phyloP scores from a whole-genome alignment of 1,140 invertebrate genomes.

The Drosophila fuyamai region DNA sequence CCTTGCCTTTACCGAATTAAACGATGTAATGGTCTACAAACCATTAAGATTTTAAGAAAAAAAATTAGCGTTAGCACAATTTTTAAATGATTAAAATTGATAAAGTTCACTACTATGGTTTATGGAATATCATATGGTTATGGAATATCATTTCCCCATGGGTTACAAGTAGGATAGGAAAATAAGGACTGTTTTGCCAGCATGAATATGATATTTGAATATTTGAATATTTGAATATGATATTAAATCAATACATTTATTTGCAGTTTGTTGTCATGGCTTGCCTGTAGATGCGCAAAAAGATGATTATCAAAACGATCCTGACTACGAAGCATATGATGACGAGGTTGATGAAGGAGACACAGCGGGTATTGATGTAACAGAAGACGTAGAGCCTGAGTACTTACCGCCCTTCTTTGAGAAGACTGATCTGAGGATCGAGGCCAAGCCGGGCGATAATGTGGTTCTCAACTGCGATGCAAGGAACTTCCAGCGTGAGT shows the following conservation, averaged over 20 bases:
- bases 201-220: too few species aligned
- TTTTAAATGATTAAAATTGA: not conserved
- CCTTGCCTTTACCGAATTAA: not conserved
- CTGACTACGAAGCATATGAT: constrained; percentile 13
- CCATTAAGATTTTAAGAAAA: not conserved
- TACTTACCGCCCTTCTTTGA: constrained; percentile 68
- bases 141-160: too few species aligned
- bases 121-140: too few species aligned
- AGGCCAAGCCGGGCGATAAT: constrained; percentile 60
- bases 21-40: not conserved
- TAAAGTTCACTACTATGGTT: too few species aligned
- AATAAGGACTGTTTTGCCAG: too few species aligned
- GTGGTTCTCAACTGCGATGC: constrained; percentile 72
- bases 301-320: constrained; percentile 53
- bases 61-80: not conserved
- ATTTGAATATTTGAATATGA: too few species aligned
- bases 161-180: too few species aligned
- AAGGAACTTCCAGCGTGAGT: constrained; percentile 66
- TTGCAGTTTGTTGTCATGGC: constrained; percentile 36
- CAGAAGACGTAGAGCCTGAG: not conserved
- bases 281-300: constrained; percentile 21
- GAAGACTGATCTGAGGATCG: constrained; percentile 31
- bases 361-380: not conserved
- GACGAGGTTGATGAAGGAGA: constrained; percentile 1
- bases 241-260: not conserved